Evolutionary conservation across 1,140 invertebrate species (phyloP), one percentile per base, ranked within the genome.

Genomic region (Sitophilus oryzae): DNA sequence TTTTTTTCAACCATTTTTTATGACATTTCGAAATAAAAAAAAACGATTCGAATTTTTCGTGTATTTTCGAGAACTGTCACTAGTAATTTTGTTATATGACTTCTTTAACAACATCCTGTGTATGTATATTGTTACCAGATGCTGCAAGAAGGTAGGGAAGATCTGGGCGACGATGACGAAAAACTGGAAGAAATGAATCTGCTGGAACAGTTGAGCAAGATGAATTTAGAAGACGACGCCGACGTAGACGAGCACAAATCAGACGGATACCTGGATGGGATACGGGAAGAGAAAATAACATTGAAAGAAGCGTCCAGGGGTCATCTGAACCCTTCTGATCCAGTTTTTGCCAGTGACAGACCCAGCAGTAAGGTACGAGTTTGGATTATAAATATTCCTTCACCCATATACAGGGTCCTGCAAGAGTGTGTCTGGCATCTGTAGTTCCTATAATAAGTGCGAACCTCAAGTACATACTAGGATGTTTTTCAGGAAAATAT

Each of bases 321-420:
- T 18, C 71, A 82, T 9, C 67, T 89, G 3, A 80, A 79, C 9
- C 72, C 76, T 2, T 76, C 74, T 3, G 87, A 89, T 77, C 86
- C 87, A 0, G 76, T 89, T 1, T 90, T 90, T 68, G 61, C 77
- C 9, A 49, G 74, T 0, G 61, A 76, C 1, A 74, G 76, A 2
- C 66, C 69, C 9, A 86, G 83, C 61, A 82, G 82, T 4, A 89
- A 89, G 58, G 75, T 79, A 54, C 35, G 42, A 35, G 18, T 38
- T 8, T 50, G 9, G 21, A 42, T 48, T 38, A 11, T n/a, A 30
- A 11, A 4, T 18, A 10, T 18, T n/a, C 30, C 16, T 11, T 41
- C 38, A 8, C 16, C 8, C 15, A 11, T 41, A 11, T 8, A 41
- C 6, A 16, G 16, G 15, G 38, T 11, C 15, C 38, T 11, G 10